Percentiles rank a stretch among this genome's conserved stretches.
Evolutionary conservation across 64 coral and sea anemone genomes (phyloP).

Genomic region (Pocillopora damicornis): DNA sequence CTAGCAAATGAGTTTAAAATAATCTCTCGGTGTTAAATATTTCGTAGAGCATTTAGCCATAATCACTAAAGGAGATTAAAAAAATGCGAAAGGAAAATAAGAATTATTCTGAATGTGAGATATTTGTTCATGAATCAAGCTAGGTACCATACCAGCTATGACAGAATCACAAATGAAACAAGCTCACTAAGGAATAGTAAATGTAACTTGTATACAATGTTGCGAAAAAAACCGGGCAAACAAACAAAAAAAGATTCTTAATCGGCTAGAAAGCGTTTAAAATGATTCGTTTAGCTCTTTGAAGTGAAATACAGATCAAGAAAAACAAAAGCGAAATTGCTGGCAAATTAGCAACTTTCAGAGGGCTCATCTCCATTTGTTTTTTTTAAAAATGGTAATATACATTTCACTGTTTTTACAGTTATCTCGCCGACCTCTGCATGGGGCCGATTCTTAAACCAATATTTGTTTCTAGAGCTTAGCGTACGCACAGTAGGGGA

Average conservation of each 20-base stretch:
- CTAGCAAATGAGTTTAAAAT: too few species aligned
- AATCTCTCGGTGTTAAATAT: too few species aligned
- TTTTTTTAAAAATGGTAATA: not conserved
- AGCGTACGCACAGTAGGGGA: not conserved
- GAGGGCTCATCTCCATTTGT: not conserved
- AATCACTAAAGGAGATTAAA: too few species aligned
- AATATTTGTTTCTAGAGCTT: conserved; percentile 4
- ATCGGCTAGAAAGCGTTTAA: not conserved
- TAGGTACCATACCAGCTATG: too few species aligned
- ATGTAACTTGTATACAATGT: not conserved
- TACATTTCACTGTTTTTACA: not conserved
- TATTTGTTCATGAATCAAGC: too few species aligned
- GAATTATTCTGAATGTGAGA: too few species aligned
- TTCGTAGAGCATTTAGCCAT: too few species aligned
- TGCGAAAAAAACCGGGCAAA: not conserved
- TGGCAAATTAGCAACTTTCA: not conserved
- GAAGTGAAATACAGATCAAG: not conserved
- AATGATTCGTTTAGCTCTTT: not conserved
- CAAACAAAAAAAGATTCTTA: not conserved
- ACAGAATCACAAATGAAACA: not conserved
- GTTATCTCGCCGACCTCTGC: conserved; percentile 15
- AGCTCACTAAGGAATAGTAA: not conserved
- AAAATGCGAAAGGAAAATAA: too few species aligned
- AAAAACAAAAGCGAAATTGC: not conserved
- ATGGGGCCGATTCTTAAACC: conserved; percentile 7